Evolutionary conservation across 2,797 vertebrate species (phyloP).

Genomic region (Garrulus glandarius): DNA sequence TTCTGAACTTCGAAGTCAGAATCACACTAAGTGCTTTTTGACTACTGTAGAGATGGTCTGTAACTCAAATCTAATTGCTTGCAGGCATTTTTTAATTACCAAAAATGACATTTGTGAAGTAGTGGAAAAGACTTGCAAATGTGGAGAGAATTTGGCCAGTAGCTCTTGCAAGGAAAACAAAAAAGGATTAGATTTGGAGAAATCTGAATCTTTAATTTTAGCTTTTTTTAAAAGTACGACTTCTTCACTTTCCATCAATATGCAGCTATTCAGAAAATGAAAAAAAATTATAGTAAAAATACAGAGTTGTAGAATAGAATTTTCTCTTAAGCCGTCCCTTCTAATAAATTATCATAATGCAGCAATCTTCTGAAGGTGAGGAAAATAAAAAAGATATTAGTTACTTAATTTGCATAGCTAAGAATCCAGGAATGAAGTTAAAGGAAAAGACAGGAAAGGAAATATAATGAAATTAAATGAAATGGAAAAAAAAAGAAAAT

Average conservation of each 20-base stretch:
- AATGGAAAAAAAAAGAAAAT: background rate
- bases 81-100: background rate
- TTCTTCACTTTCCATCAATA: background rate
- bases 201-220: background rate
- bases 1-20: background rate
- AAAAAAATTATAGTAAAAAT: background rate
- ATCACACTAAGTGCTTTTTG: background rate
- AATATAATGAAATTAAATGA: background rate
- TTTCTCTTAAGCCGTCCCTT: background rate
- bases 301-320: background rate
- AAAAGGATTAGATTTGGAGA: background rate
- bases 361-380: background rate
- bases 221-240: background rate
- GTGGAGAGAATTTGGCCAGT: background rate
- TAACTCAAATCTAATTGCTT: background rate
- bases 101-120: background rate
- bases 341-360: background rate
- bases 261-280: background rate
- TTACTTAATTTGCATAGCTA: background rate
- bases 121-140: background rate
- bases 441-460: background rate
- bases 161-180: background rate
- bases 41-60: background rate
- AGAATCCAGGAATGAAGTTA: background rate
- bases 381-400: background rate